Evolutionary conservation across 1,140 invertebrate species (phyloP).

Genomic region (Asbolus verrucosus): DNA sequence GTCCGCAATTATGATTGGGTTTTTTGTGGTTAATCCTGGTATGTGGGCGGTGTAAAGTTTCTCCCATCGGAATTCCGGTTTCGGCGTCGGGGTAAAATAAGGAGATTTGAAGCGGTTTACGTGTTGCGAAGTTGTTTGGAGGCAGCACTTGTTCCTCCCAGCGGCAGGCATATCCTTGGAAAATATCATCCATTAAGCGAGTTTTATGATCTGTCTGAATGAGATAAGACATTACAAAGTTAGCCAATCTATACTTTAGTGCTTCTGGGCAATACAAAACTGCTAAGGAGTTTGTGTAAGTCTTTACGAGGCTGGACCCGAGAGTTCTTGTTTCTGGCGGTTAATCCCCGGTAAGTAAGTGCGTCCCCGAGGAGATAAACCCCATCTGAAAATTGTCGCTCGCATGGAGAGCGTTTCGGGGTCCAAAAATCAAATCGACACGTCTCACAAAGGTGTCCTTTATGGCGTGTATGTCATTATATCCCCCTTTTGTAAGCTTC

Average conservation of each 20-base stretch:
- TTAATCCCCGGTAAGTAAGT: slow-evolving; percentile 2
- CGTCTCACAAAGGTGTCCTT: slow-evolving; percentile 44
- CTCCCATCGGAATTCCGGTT: slow-evolving; percentile 22
- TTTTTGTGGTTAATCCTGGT: too few relatives aligned
- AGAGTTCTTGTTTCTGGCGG: slow-evolving; percentile 10
- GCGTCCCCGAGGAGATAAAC: too few relatives aligned
- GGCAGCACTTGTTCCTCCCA: slow-evolving; percentile 47
- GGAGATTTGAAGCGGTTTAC: slow-evolving; percentile 34
- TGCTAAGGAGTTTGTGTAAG: slow-evolving; percentile 7
- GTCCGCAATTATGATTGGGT: too few relatives aligned
- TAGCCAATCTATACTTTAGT: slow-evolving; percentile 59
- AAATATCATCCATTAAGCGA: slow-evolving; percentile 56
- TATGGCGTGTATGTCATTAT: slow-evolving; percentile 48
- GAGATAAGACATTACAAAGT: slow-evolving; percentile 60
- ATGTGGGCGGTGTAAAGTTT: too few relatives aligned
- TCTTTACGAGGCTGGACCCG: slow-evolving; percentile 3
- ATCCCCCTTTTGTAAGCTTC: slow-evolving; percentile 51
- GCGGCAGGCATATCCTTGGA: slow-evolving; percentile 46
- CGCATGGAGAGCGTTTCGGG: too few relatives aligned
- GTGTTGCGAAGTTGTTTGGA: slow-evolving; percentile 21
- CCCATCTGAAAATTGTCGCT: too few relatives aligned
- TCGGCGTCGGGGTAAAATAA: slow-evolving; percentile 12
- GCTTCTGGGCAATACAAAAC: slow-evolving; percentile 42
- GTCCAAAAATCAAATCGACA: slow-evolving; percentile 41
- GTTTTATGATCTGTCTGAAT: slow-evolving; percentile 59